Conservation (phyloP, 2,113 vertebrate species). For the Aramus guarauna region DNA sequence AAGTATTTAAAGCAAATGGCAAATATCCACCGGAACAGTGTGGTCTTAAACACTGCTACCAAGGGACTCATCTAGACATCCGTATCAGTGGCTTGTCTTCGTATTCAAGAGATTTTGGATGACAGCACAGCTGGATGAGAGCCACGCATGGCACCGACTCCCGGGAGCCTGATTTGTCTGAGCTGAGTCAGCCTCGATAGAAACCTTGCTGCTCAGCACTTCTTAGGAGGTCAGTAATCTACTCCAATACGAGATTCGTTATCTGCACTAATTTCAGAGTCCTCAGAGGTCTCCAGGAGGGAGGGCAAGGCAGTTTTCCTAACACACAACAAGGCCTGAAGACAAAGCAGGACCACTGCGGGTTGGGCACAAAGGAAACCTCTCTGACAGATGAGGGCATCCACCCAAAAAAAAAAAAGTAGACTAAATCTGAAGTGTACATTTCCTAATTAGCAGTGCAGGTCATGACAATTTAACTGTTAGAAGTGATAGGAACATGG, state of each 20-base stretch:
- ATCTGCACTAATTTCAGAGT: not conserved
- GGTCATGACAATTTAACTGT: not conserved
- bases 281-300: not conserved
- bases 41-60: not conserved
- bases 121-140: not conserved
- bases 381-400: not conserved
- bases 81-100: not conserved
- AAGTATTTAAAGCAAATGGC: not conserved
- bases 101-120: not conserved
- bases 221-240: not conserved
- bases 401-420: not conserved
- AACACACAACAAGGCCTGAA: accelerated
- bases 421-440: not conserved
- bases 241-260: accelerated
- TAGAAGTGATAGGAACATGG: not conserved
- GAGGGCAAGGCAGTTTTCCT: accelerated
- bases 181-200: not conserved
- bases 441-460: not conserved
- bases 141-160: accelerated
- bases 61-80: not conserved
- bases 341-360: not conserved
- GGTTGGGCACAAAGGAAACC: accelerated
- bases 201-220: not conserved
- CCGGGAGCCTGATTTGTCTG: not conserved
- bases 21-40: not conserved